Evolutionary conservation across 2,113 vertebrate genomes (phyloP), one percentile per base, ranked within the genome.

Genomic region (Cyprinus carpio): DNA sequence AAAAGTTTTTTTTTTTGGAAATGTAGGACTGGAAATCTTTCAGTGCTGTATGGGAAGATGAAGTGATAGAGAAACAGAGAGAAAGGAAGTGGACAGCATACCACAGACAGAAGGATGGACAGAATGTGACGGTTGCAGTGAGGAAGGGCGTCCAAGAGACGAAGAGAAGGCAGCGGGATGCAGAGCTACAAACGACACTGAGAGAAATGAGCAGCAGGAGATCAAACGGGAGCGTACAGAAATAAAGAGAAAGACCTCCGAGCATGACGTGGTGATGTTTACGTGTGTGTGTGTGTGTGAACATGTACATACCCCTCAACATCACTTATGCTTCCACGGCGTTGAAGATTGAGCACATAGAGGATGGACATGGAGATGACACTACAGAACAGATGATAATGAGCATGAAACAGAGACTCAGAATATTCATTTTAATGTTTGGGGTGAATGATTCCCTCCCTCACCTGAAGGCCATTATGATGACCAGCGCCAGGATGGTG

Each of bases 401-500:
- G 49, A 40, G 16, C 6, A 56, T 83, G 79, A 54, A 58, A 77
- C 65, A 76, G 40, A 25, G 4, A 27, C 29, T 79, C 12, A n/a
- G 67, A 46, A 16, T 72, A 40, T 40, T 23, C 3, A 13, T 72
- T 72, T 10, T 20, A 5, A 12, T 56, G 54, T 75, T 12, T 54
- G 74, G 49, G 25, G 31, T 69, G 27, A 54, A 8, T 51, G 6
- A 85, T 86, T n/a, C 34, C 12, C 31, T 71, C 16, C 77, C 89
- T 94, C 87, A 99, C 98, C 98, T 99, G 96, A 99, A 99, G 6
- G 98, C 97, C 98, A 99, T 99, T 91, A 99, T 96, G 83, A 99
- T 91, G 85, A 99, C 97, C 83, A 99, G 93, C 11, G 98, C 98
- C 3, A 99, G 94, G 92, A 99, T 98, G 91, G 96, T 96, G 16